These are phyloP conservation scores for Smithornis capensis DNA, from an alignment of 2,113 vertebrate species.

Conservation along the genomic window DNA sequence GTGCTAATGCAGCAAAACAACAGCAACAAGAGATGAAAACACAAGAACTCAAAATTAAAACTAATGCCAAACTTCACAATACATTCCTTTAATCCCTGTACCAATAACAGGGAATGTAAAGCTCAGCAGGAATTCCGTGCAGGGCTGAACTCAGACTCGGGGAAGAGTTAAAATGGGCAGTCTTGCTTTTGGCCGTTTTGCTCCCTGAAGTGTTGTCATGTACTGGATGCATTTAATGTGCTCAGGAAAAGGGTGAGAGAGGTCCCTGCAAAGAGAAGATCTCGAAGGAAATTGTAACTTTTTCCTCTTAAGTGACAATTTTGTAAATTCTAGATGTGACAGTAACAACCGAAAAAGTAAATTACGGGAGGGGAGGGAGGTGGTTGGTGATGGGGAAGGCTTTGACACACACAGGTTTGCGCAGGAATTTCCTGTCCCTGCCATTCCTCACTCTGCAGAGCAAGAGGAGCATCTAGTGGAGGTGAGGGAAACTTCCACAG, in stretches of 20 bases:
- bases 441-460: background rate
- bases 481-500: background rate
- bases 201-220: background rate
- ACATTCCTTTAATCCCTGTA: background rate
- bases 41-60: background rate
- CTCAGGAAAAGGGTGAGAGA: background rate
- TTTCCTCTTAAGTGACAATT: conserved; percentile 18
- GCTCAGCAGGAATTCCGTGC: background rate
- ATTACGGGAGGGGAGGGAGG: background rate
- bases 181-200: background rate
- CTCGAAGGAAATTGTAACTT: conserved; percentile 30
- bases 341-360: conserved; percentile 13
- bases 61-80: background rate
- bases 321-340: conserved; percentile 25
- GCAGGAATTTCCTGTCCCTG: background rate
- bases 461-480: conserved; percentile 72
- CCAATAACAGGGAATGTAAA: background rate
- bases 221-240: background rate
- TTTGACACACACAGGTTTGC: background rate
- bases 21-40: background rate
- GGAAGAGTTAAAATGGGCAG: background rate
- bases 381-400: background rate
- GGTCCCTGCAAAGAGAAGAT: background rate
- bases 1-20: background rate
- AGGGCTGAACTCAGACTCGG: background rate